phyloP scores from a whole-genome alignment of 2,888 invertebrate species.

The Argyresthia goedartella region DNA sequence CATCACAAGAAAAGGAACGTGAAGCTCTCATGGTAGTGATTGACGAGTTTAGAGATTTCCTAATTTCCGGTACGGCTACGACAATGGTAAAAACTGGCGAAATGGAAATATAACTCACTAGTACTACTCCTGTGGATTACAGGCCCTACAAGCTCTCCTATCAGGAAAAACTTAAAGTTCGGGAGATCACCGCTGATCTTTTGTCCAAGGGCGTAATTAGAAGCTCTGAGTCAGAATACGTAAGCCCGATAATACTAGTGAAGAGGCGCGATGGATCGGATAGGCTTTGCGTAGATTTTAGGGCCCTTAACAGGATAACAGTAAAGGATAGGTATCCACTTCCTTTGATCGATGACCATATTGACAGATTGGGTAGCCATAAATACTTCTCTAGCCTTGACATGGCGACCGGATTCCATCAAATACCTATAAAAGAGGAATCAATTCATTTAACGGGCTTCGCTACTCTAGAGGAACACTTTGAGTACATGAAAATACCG shows the following conservation, averaged over 20 bases:
- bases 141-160: slow-evolving; percentile 21
- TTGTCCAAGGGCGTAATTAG: slow-evolving; percentile 20
- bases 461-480: slow-evolving; percentile 25
- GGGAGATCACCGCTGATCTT: slow-evolving; percentile 17
- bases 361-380: slow-evolving; percentile 16
- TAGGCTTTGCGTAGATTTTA: slow-evolving; percentile 13
- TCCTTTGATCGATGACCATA: slow-evolving; percentile 18
- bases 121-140: slow-evolving; percentile 13
- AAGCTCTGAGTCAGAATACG: slow-evolving; percentile 21
- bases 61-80: slow-evolving; percentile 17
- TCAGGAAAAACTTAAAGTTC: slow-evolving; percentile 20
- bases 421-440: slow-evolving; percentile 13
- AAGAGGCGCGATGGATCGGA: slow-evolving; percentile 21
- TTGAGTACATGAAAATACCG: slow-evolving; percentile 26
- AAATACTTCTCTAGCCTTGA: slow-evolving; percentile 17
- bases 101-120: slow-evolving; percentile 17
- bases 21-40: slow-evolving; percentile 7
- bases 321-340: slow-evolving; percentile 12
- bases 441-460: slow-evolving; percentile 17
- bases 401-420: slow-evolving; percentile 19
- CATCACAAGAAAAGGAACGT: slow-evolving; percentile 3
- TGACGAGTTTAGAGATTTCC: slow-evolving; percentile 10
- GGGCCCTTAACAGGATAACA: slow-evolving; percentile 11
- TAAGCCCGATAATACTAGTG: slow-evolving; percentile 22
- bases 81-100: slow-evolving; percentile 17